Evolutionary conservation across 2,888 invertebrate species (phyloP).

Genomic region (Drosophila ustulata): DNA sequence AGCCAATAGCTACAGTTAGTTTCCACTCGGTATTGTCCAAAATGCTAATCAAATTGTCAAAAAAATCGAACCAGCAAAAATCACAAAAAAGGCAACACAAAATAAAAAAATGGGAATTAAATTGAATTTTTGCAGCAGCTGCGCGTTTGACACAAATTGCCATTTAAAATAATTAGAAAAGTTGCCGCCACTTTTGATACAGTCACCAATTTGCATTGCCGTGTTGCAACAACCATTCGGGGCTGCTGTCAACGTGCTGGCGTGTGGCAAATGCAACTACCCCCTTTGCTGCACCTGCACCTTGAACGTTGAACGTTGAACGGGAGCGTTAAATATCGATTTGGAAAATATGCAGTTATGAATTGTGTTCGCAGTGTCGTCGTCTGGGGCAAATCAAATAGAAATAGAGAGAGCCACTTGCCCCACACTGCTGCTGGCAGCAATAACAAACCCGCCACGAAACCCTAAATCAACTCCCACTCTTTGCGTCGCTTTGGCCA

Average conservation of each 20-base stretch:
- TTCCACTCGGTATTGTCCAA: conserved; percentile 5
- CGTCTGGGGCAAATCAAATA: conserved; percentile 64
- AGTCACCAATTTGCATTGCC: conserved; percentile 41
- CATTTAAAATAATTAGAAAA: conserved; percentile 79
- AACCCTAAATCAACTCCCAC: conserved; percentile 45
- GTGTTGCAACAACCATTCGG: conserved; percentile 26
- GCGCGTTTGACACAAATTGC: conserved; percentile 71
- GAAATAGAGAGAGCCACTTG: conserved; percentile 56
- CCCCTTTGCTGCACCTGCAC: neutral
- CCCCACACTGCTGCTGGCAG: no score
- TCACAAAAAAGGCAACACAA: neutral
- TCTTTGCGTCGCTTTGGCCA: conserved; percentile 69
- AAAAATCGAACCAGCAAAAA: conserved; percentile 3
- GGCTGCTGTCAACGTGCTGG: conserved; percentile 38
- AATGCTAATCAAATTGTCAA: conserved; percentile 54
- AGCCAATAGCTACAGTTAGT: conserved; percentile 7
- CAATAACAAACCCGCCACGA: conserved; percentile 4
- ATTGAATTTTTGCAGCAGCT: conserved; percentile 46
- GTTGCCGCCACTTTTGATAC: conserved; percentile 62
- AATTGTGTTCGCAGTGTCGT: conserved; percentile 54
- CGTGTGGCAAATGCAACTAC: conserved; percentile 37
- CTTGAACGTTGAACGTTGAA: conserved; percentile 10
- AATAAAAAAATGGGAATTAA: conserved; percentile 18
- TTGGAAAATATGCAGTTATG: conserved; percentile 76
- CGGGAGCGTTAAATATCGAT: conserved; percentile 73